Evolutionary conservation across 2,888 invertebrate genomes (phyloP), one percentile per base, ranked within the genome.

Genomic region (Pedicia rivosa): DNA sequence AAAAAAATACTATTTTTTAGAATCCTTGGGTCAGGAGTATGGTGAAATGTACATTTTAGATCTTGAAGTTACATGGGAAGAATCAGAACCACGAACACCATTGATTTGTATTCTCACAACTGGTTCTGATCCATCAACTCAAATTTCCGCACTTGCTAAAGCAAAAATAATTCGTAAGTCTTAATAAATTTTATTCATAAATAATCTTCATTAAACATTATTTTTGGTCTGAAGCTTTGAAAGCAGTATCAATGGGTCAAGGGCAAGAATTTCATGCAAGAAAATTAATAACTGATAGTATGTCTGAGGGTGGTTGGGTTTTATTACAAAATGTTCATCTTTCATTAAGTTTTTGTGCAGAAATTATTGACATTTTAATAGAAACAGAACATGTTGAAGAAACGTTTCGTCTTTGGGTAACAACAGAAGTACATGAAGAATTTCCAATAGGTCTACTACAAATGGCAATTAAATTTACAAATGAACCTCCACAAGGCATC

Each of bases 391-490:
- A 71, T 35, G 74, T 91, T 12, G 75, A 90, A 51, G 79, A 82
- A 5, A 68, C 73, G 0, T 94, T 92, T 57, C 70, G 91, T 35
- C 68, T 91, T 31, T 95, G 94, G 94, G 70, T 95, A 45, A 94
- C 94, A 1, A 92, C 92, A 0, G 92, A 94, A 67, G 84, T 86
- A 0, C 92, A 95, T 55, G 68, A 78, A 9, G 82, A 88, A 47
- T 95, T 95, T 59, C 94, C 94, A 0, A 95, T 95, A 50, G 88
- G 77, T 5, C 56, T 77, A 22, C 59, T 77, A 12, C 80, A 94
- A 72, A 86, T 88, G 74, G 87, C 90, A 5, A 90, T 95, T 40
- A 95, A 95, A 63, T 95, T 91, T 55, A 95, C 95, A 2, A 94
- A 94, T 56, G 95, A 95, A 63, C 94, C 94, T 10, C 94, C 95